These are phyloP conservation scores for Drosophila atripex DNA, from an alignment of 2,888 invertebrate genomes.

Conservation along the genomic window DNA sequence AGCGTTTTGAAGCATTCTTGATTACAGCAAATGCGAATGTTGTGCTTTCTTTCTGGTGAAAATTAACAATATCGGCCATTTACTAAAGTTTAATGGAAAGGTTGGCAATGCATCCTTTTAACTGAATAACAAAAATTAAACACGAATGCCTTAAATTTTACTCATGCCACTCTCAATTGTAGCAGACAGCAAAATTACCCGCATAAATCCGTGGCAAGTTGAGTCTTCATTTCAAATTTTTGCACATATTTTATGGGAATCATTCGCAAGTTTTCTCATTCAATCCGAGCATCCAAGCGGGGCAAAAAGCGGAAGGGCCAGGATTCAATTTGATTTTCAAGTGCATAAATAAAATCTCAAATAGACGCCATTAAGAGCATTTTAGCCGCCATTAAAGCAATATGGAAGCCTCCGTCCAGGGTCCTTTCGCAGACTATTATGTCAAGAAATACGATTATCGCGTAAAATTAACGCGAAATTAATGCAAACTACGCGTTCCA, in stretches of 20 bases:
- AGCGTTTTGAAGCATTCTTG: background rate
- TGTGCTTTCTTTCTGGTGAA: too few species aligned
- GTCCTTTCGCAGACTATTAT: constrained; percentile 24
- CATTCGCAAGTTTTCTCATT: constrained; percentile 16
- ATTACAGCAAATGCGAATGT: too few species aligned
- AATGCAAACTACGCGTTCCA: constrained; percentile 72
- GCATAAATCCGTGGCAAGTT: background rate
- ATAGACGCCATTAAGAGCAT: constrained; percentile 74
- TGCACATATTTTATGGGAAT: constrained; percentile 4
- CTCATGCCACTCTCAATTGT: background rate
- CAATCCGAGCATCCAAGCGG: background rate
- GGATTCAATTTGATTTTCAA: constrained; percentile 68
- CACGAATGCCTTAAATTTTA: background rate
- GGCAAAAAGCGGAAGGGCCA: background rate
- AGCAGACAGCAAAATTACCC: background rate
- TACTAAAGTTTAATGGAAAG: too few species aligned
- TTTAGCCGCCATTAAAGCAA: constrained; percentile 77
- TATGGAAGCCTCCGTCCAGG: constrained; percentile 57
- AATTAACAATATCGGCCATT: too few species aligned
- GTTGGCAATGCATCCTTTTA: too few species aligned
- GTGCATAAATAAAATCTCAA: constrained; percentile 77
- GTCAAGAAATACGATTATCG: constrained; percentile 72
- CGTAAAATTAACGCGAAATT: constrained; percentile 75
- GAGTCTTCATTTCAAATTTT: background rate
- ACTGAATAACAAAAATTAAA: background rate